These are phyloP conservation scores for Acanthosoma haemorrhoidale DNA, from an alignment of 2,888 invertebrate genomes.

Conservation along the genomic window DNA sequence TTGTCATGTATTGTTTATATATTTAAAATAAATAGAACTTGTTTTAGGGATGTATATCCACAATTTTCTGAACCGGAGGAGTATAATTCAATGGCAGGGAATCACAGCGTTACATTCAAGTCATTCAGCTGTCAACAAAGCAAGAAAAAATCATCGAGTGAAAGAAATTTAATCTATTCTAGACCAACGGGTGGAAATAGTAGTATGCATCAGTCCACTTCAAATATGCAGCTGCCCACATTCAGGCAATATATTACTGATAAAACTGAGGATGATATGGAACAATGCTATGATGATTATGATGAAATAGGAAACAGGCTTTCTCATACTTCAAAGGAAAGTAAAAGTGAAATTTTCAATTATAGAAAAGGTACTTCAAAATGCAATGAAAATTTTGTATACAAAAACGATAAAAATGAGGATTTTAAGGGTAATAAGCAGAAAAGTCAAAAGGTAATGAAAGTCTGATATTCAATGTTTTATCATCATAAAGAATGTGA, in stretches of 20 bases:
- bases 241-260: conserved; percentile 12
- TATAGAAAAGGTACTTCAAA: neutral
- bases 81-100: neutral
- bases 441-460: neutral
- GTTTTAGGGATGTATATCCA: conserved; percentile 15
- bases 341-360: neutral
- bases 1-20: neutral
- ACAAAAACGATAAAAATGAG: too few relatives aligned
- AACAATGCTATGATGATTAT: neutral
- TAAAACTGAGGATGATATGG: neutral
- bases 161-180: neutral
- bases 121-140: neutral
- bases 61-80: conserved; percentile 27
- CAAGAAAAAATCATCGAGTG: neutral
- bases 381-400: neutral
- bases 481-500: too few relatives aligned
- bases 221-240: conserved; percentile 4
- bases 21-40: neutral
- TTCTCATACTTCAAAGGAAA: neutral
- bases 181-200: neutral
- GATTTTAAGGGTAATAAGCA: too few relatives aligned
- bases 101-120: neutral
- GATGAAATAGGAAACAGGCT: too few relatives aligned
- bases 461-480: too few relatives aligned
- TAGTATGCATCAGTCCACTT: neutral